phyloP scores from a whole-genome alignment of 2,797 vertebrate genomes.

The Anguilla megastoma region DNA sequence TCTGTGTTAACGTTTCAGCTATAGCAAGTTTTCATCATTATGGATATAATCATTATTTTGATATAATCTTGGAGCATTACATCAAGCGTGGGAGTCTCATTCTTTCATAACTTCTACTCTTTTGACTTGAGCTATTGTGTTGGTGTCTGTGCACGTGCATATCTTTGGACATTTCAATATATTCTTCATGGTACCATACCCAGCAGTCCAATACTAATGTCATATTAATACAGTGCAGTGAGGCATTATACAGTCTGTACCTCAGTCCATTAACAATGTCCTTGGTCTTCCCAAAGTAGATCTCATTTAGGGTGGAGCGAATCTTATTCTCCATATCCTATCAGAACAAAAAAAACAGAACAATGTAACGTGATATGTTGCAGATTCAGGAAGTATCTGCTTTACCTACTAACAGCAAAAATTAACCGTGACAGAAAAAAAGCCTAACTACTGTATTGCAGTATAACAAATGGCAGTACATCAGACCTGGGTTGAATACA shows the following conservation, averaged over 20 bases:
- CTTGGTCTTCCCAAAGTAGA: conserved; percentile 99
- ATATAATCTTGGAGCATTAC: no score
- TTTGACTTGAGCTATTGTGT: no score
- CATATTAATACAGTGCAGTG: not conserved
- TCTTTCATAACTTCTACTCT: no score
- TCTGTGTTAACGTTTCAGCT: no score
- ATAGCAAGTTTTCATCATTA: no score
- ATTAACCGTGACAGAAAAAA: not conserved
- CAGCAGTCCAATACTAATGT: not conserved
- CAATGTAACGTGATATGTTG: not conserved
- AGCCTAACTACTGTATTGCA: no score
- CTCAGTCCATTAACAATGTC: conserved; percentile 98
- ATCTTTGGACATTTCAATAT: not conserved
- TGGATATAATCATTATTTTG: no score
- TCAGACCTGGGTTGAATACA: no score
- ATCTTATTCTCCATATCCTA: conserved; percentile 99
- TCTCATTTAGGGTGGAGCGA: conserved; percentile 98
- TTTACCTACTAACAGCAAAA: not conserved
- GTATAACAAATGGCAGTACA: no score
- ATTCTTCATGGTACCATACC: not conserved
- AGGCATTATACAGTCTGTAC: conserved; percentile 62
- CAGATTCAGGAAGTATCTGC: not conserved
- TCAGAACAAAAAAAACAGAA: conserved; percentile 15
- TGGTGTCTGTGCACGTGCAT: no score
- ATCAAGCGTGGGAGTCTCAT: no score